These are phyloP conservation scores for Megaceryle torquata DNA, from an alignment of 2,113 vertebrate genomes.

Conservation along the genomic window DNA sequence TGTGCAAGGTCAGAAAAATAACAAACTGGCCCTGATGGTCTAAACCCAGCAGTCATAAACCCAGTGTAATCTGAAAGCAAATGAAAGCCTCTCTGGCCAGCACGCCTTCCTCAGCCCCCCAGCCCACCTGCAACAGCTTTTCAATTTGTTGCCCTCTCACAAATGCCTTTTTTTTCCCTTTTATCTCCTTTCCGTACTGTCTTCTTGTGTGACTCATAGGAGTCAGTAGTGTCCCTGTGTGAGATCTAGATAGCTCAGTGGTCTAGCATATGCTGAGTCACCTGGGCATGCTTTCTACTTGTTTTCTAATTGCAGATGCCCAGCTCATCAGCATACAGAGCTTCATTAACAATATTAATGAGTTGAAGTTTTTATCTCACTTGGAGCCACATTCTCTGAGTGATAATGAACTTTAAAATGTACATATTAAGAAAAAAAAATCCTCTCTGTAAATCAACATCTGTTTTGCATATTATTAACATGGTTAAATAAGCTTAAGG, in stretches of 20 bases:
- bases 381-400: slow-evolving; percentile 14
- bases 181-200: background rate
- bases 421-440: background rate
- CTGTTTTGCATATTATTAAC: background rate
- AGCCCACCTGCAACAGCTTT: background rate
- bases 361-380: background rate
- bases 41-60: background rate
- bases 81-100: background rate
- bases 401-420: slow-evolving; percentile 19
- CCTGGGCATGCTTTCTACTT: background rate
- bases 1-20: background rate
- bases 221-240: background rate
- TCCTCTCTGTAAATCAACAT: background rate
- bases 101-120: background rate
- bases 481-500: background rate
- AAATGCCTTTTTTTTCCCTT: background rate
- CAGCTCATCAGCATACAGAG: background rate
- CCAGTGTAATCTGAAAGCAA: background rate
- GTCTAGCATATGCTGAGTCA: background rate
- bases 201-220: slow-evolving; percentile 12
- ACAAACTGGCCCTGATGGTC: background rate
- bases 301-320: background rate
- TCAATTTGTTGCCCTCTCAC: background rate
- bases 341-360: slow-evolving; percentile 36
- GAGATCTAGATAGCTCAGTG: background rate